Evolutionary conservation across 1,140 invertebrate species (phyloP), one percentile per base, ranked within the genome.

Genomic region (Bathynomus jamesi): DNA sequence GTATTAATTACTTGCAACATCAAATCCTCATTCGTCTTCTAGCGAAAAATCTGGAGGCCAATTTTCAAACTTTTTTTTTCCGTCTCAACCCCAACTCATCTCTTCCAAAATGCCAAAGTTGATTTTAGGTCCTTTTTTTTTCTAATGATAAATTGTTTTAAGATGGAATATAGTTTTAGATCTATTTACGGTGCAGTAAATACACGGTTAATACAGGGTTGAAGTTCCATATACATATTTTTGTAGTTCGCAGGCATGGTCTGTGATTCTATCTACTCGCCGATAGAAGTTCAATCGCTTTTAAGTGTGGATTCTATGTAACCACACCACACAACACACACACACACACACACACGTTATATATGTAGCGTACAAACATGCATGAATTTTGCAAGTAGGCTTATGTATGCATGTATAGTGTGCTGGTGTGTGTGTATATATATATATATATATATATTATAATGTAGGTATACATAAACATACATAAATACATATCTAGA

Each of bases 1-100:
- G 40, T 53, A 53, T 53, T 53, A 53, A 53, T 53, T 53, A 53
- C 40, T 53, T 53, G 40, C 40, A 53, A 53, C 40, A 53, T 53
- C 40, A 53, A 53, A 53, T 53, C 21, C 40, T 21, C 40, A 53
- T 53, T 53, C 40, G 21, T 53, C 40, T 53, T 53, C 2, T 21
- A 53, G 40, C 2, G 21, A 53, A 53, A 21, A 53, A 17, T 53
- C 40, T 53, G 7, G 11, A 53, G 40, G 40, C 40, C 21, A 53
- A 53, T 53, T 53, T 53, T 53, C 40, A 53, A 21, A 53, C 40
- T 53, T 53, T 53, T 53, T 53, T 17, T 17, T 8, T 8, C 32
- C 17, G 7, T 40, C 32, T 40, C 32, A 8, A 7, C 17, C 32
- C 17, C 32, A 8, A 7, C 17, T 17, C 17, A 7, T 40, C 32